These are phyloP conservation scores for Calosoma granatense DNA, from an alignment of 1,140 invertebrate species.

Conservation along the genomic window DNA sequence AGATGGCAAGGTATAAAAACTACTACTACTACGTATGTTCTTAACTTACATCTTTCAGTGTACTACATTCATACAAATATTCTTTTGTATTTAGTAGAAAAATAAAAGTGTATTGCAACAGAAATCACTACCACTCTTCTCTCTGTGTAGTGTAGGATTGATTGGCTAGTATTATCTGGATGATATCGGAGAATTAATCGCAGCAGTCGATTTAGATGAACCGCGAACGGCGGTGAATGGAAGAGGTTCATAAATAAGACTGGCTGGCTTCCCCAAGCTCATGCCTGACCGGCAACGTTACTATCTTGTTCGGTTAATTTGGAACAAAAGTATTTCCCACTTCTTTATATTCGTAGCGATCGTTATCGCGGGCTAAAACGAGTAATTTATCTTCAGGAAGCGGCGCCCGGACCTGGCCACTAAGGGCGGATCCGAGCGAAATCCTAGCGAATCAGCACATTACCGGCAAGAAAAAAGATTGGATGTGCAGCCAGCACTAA, in stretches of 20 bases:
- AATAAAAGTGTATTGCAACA: no score
- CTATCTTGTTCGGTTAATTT: constrained; percentile 15
- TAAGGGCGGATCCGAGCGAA: constrained; percentile 10
- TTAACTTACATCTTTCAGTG: no score
- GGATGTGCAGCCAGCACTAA: neutral
- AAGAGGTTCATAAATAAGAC: constrained; percentile 4
- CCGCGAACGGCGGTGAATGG: constrained; percentile 1
- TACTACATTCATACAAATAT: no score
- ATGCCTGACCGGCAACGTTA: neutral
- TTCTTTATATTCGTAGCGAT: constrained; percentile 15
- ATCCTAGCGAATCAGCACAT: constrained; percentile 17
- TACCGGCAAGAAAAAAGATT: constrained; percentile 6
- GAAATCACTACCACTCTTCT: no score
- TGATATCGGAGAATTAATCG: no score
- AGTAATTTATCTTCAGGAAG: constrained; percentile 16
- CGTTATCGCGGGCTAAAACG: constrained; percentile 17
- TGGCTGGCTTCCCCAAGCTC: neutral
- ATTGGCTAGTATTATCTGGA: no score
- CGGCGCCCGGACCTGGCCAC: constrained; percentile 8
- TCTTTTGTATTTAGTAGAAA: no score
- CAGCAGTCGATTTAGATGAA: constrained; percentile 10
- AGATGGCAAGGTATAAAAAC: no score
- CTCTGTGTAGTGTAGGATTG: no score
- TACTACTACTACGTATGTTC: no score
- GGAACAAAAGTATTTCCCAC: constrained; percentile 16